Conservation (phyloP, 2,888 invertebrate genomes). For the Serrognathus titanus region DNA sequence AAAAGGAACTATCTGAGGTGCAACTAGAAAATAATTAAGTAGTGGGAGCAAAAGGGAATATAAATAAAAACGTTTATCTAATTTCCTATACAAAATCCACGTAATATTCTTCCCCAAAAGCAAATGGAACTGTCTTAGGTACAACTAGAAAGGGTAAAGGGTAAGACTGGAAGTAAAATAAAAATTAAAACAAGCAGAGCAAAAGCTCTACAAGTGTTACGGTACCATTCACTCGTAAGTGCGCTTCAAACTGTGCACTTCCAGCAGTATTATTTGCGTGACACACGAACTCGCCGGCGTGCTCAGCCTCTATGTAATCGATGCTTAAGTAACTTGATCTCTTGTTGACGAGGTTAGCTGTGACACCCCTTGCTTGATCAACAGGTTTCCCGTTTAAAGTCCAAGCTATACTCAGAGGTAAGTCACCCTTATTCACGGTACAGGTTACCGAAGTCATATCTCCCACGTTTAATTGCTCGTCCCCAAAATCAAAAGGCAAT, state of each 20-base stretch:
- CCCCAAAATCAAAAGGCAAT: constrained; percentile 72
- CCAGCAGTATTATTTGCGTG: constrained; percentile 67
- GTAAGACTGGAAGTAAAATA: neutral
- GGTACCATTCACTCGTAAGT: constrained; percentile 70
- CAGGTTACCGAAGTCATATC: constrained; percentile 49
- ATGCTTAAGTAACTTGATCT: constrained; percentile 37
- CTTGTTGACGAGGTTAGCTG: neutral
- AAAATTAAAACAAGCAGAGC: constrained; percentile 12
- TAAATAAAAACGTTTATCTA: too few relatives aligned
- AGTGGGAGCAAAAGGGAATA: too few relatives aligned
- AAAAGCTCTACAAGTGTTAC: constrained; percentile 40
- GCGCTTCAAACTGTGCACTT: constrained; percentile 60
- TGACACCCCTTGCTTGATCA: constrained; percentile 39
- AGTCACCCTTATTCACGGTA: constrained; percentile 73
- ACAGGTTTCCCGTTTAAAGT: constrained; percentile 50
- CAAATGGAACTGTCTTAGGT: neutral
- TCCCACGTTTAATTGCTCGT: constrained; percentile 55
- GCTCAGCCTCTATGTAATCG: constrained; percentile 56
- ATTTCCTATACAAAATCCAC: neutral
- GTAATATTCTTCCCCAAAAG: neutral
- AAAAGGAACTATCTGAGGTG: constrained; percentile 76
- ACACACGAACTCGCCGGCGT: constrained; percentile 67
- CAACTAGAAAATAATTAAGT: constrained; percentile 52
- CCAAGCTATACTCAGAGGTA: constrained; percentile 62
- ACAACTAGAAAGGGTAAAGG: neutral